Conservation (phyloP, 2,888 invertebrate genomes). For the Apodemia zela region DNA sequence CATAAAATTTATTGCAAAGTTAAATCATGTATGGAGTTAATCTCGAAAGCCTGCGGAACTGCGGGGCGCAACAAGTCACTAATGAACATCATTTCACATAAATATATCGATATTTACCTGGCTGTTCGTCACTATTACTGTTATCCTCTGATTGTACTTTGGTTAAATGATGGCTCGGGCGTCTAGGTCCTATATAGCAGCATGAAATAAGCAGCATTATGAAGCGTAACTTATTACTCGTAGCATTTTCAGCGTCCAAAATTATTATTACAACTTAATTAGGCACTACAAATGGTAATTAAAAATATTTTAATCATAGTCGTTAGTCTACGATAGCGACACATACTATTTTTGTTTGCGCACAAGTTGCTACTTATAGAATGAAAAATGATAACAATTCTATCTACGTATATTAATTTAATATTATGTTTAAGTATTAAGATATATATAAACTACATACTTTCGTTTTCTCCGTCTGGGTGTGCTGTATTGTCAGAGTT, state of each 20-base stretch:
- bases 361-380: constrained; percentile 2
- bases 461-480: constrained; percentile 69
- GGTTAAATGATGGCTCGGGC: constrained; percentile 74
- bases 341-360: not conserved
- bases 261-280: not conserved
- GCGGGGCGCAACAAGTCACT: not conserved
- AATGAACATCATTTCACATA: not conserved
- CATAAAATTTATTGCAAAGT: no score
- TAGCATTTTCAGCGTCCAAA: constrained; percentile 12
- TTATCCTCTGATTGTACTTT: constrained; percentile 85
- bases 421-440: not conserved
- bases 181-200: constrained; percentile 68
- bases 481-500: constrained; percentile 67
- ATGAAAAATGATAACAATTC: not conserved
- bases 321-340: not conserved
- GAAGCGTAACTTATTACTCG: constrained; percentile 35
- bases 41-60: no score
- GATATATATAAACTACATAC: not conserved
- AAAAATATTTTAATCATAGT: not conserved
- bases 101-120: constrained; percentile 37
- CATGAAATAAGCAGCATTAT: constrained; percentile 53
- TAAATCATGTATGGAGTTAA: no score
- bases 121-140: constrained; percentile 82
- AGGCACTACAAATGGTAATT: constrained; percentile 5
- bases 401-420: not conserved